Conservation (phyloP, 2,797 vertebrate species). For the Nyctalus aviator region DNA sequence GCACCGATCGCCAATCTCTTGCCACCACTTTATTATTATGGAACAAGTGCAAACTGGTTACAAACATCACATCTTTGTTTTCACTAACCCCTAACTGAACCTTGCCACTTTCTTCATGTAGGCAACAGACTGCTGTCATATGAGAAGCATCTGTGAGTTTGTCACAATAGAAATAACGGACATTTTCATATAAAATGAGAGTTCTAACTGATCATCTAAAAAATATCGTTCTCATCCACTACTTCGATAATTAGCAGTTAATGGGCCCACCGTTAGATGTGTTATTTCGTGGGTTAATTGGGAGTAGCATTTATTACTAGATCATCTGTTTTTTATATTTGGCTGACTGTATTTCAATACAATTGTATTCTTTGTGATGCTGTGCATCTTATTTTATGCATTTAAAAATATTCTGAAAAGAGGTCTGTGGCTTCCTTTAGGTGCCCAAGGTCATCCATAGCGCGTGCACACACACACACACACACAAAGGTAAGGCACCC, state of each 20-base stretch:
- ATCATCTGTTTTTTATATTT: background rate
- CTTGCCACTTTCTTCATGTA: background rate
- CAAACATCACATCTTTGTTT: background rate
- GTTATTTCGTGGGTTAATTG: background rate
- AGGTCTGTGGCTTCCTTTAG: background rate
- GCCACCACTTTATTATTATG: background rate
- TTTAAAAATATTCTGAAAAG: background rate
- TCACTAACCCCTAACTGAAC: background rate
- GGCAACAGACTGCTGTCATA: too few species aligned
- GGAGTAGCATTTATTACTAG: background rate
- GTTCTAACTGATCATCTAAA: background rate
- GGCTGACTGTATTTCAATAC: background rate
- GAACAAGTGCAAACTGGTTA: background rate
- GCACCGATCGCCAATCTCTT: rapidly evolving
- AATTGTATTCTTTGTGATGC: background rate
- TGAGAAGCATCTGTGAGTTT: background rate
- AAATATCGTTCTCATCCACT: background rate
- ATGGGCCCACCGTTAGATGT: background rate
- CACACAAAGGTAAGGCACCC: background rate
- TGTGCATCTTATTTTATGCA: background rate
- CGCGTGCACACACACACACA: background rate
- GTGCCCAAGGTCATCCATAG: background rate
- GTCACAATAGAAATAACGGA: background rate
- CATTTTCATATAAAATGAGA: background rate
- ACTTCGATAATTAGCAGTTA: background rate